Conservation (phyloP, 2,113 vertebrate species). For the Rhea americana region DNA sequence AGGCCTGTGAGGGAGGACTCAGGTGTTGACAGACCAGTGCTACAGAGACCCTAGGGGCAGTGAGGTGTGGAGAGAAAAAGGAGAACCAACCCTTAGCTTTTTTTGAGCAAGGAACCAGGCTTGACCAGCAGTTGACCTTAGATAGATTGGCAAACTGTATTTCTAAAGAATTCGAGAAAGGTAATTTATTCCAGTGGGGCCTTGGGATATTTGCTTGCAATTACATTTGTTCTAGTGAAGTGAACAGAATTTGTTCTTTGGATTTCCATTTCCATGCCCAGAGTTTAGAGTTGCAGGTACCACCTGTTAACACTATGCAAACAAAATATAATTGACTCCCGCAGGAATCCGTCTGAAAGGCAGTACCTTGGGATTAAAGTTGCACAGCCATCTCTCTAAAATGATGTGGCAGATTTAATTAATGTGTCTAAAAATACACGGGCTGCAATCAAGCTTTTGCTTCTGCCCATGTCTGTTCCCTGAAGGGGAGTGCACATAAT, state of each 20-base stretch:
- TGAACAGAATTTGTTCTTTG: slow-evolving; percentile 33
- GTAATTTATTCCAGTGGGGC: background rate
- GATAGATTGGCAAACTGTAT: background rate
- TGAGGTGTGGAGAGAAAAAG: background rate
- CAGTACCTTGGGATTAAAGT: slow-evolving; percentile 72
- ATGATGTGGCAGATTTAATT: slow-evolving; percentile 67
- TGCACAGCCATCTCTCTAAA: slow-evolving; percentile 64
- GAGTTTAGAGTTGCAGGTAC: slow-evolving; percentile 61
- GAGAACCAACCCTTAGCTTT: background rate
- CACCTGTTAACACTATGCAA: slow-evolving; percentile 69
- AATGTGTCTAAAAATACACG: slow-evolving; percentile 70
- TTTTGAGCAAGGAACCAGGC: background rate
- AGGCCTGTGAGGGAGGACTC: background rate
- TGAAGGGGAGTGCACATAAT: slow-evolving; percentile 71
- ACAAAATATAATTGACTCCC: slow-evolving; percentile 70
- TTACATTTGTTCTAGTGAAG: slow-evolving; percentile 27
- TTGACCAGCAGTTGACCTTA: background rate
- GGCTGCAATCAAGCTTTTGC: slow-evolving; percentile 63
- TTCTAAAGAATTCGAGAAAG: background rate
- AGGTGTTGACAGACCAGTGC: background rate
- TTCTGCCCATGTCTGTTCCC: slow-evolving; percentile 60
- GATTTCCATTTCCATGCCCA: slow-evolving; percentile 51
- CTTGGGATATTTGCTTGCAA: slow-evolving; percentile 10
- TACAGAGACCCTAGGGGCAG: background rate
- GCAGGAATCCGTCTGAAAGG: slow-evolving; percentile 65